Base-by-base conservation (phyloP, 1,140 invertebrate genomes). In the Drosophila elegans region DNA sequence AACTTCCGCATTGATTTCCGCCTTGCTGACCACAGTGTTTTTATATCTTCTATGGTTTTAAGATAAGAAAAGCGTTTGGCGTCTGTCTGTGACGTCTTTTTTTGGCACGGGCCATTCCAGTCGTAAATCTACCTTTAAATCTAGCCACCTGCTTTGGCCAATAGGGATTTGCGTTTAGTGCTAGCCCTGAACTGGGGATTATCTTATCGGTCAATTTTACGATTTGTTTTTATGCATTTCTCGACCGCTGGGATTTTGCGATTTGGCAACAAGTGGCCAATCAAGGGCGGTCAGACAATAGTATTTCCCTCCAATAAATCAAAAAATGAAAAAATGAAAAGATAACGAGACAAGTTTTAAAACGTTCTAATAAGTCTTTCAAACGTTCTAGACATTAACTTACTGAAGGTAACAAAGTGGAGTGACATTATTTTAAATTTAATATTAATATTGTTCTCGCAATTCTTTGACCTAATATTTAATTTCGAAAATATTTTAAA, bases 121-220 rank as follows among this genome's bases (percentile, higher is more conserved):
- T 66, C 78, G 53, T 85, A 85, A 86, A 86, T 85, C 63, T 64
- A 39, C 62, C 45, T 63, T 74, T 60, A 74, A 77, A 62, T 83
- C 74, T 64, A 54, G 32, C 53, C 79, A 83, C 34, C 68, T 80
- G 80, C 11, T 46, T 54, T 25, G 41, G 21, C 36, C n/a, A 41
- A 41, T 32, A 39, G 36, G 54, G 63, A 86, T 82, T 86, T 66
- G 49, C 51, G 38, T 21, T 34, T 27, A 25, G 5, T 45, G 39
- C 4, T 38, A 55, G 57, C 39, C 38, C 29, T 32, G 55, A 74
- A 32, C 60, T 64, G 68, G 6, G 66, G 74, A 86, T 85, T 85
- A 88, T 86, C 82, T 85, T 78, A 85, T 85, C 81, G 12, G 12
- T 56, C 12, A 42, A 49, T 78, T 83, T 86, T 71, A 86, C 67